A percentile compares a stretch with the other conserved stretches of the same genome.
Conservation (phyloP, 2,888 invertebrate genomes). For the Papilio protenor region DNA sequence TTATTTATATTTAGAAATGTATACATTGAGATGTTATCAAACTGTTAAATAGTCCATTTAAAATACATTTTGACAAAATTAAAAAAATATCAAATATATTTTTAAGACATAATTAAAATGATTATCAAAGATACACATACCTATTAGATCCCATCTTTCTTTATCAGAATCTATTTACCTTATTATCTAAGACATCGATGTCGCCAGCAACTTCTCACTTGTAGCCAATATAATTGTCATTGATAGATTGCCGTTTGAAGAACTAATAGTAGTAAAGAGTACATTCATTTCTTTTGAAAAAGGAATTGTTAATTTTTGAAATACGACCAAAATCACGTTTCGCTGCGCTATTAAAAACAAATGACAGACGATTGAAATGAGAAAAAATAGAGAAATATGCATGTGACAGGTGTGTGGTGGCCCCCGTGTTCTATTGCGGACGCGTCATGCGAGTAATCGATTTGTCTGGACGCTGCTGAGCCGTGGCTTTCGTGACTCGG, state of each 20-base stretch:
- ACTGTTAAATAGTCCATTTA: neutral
- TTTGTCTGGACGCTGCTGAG: conserved; percentile 30
- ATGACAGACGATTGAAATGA: conserved; percentile 11
- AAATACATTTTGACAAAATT: neutral
- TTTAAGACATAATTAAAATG: neutral
- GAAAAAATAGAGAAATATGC: conserved; percentile 16
- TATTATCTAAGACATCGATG: neutral
- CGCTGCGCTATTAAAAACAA: neutral
- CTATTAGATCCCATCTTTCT: neutral
- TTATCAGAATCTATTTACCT: neutral
- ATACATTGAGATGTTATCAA: neutral
- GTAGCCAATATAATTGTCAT: neutral
- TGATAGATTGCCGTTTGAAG: neutral
- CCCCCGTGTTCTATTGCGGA: conserved; percentile 16
- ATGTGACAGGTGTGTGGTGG: conserved; percentile 24
- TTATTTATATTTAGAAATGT: neutral
- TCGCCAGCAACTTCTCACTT: neutral
- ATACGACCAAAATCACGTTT: neutral
- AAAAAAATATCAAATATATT: too few species aligned
- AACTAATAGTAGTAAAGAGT: neutral
- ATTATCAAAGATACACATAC: neutral
- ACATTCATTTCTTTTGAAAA: neutral
- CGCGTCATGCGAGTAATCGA: conserved; percentile 33
- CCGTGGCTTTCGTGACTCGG: conserved; percentile 32
- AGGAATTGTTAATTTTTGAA: neutral